A percentile compares a stretch with the other conserved stretches of the same genome.
These are phyloP conservation scores for Nibea coibor DNA, from an alignment of 2,113 vertebrate species.

Conservation along the genomic window DNA sequence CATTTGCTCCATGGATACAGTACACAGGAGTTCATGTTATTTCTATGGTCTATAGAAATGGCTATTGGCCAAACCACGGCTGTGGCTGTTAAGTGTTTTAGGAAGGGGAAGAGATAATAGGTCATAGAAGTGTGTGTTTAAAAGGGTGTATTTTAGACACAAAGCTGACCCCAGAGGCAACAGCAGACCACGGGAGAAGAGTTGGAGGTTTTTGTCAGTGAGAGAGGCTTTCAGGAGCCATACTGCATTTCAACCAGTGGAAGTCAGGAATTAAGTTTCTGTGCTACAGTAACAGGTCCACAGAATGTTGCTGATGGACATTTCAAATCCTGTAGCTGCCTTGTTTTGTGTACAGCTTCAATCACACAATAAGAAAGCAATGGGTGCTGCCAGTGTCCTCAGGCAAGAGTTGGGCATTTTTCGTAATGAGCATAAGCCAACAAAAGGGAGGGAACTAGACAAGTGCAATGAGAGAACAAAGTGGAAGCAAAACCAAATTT, in stretches of 20 bases:
- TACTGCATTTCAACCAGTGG: not conserved
- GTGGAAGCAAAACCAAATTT: no score
- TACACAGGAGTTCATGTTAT: conserved; percentile 4
- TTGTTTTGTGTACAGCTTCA: not conserved
- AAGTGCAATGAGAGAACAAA: not conserved
- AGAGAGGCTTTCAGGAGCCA: not conserved
- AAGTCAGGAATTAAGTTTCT: not conserved
- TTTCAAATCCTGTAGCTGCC: not conserved
- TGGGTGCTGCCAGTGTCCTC: not conserved
- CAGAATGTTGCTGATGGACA: not conserved
- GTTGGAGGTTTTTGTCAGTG: not conserved
- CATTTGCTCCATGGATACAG: conserved; percentile 6
- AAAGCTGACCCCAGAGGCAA: not conserved
- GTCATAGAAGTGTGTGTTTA: conserved; percentile 35
- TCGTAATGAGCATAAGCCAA: not conserved
- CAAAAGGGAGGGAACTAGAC: not conserved
- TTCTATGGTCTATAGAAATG: conserved; percentile 10
- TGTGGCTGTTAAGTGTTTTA: conserved; percentile 39
- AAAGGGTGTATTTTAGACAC: conserved; percentile 35
- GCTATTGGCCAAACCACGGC: conserved; percentile 37
- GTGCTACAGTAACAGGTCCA: not conserved
- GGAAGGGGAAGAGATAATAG: conserved; percentile 3
- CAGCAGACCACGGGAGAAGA: conserved; percentile 1
- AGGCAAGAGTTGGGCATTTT: not conserved
- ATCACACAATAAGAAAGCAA: not conserved